Evolutionary conservation across 2,888 invertebrate genomes (phyloP).

Genomic region (Dioctria rufipes): DNA sequence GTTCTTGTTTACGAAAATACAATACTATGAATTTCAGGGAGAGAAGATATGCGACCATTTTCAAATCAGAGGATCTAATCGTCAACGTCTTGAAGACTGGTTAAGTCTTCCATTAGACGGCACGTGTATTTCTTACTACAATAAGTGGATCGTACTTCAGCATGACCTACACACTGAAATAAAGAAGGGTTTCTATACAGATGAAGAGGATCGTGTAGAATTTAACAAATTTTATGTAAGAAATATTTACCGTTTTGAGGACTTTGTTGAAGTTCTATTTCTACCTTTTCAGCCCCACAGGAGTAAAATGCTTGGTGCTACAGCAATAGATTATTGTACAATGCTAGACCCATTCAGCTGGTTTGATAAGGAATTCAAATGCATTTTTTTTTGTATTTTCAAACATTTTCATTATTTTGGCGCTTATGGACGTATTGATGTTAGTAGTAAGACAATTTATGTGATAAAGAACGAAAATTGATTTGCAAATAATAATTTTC

Average conservation of each 20-base stretch:
- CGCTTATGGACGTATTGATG: constrained; percentile 64
- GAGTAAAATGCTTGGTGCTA: constrained; percentile 54
- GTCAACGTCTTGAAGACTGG: background rate
- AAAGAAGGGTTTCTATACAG: constrained; percentile 55
- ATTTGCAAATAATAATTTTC: constrained; percentile 4
- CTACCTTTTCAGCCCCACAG: constrained; percentile 12
- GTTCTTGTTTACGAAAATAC: background rate
- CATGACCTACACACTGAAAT: constrained; percentile 54
- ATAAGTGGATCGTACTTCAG: constrained; percentile 60
- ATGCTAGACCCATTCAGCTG: background rate
- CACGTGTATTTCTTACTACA: constrained; percentile 61
- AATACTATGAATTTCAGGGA: constrained; percentile 54
- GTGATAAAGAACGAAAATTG: background rate
- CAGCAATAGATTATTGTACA: constrained; percentile 62
- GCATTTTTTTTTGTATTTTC: constrained; percentile 61
- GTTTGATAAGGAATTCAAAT: constrained; percentile 51
- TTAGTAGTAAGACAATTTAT: constrained; percentile 55
- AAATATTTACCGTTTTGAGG: background rate
- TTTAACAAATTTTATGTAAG: constrained; percentile 13
- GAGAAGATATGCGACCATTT: constrained; percentile 37
- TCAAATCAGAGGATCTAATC: background rate
- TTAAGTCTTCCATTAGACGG: constrained; percentile 60
- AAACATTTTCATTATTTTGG: constrained; percentile 63
- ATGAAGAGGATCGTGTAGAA: constrained; percentile 39
- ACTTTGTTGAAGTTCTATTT: background rate